Conservation (phyloP, 2,797 vertebrate species). For the Danio aesculapii region DNA sequence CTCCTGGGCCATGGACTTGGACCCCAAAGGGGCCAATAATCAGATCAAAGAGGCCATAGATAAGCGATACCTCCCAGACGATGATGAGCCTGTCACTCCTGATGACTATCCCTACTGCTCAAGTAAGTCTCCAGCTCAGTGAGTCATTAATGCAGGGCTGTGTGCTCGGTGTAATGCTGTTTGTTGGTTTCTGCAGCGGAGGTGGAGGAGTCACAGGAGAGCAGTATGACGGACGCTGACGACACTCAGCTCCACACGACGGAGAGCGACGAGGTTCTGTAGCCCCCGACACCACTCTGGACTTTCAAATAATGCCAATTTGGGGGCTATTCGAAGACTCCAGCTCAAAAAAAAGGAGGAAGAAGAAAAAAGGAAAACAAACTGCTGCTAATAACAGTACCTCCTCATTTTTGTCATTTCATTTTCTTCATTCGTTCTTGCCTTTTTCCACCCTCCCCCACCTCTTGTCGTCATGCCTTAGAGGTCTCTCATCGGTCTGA, state of each 20-base stretch:
- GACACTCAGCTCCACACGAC: slow-evolving; percentile 96
- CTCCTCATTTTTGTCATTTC: slow-evolving; percentile 64
- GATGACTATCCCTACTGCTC: slow-evolving; percentile 82
- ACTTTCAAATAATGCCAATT: slow-evolving; percentile 58
- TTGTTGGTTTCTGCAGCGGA: slow-evolving; percentile 76
- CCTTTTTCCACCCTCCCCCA: slow-evolving; percentile 22
- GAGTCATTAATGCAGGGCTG: not conserved
- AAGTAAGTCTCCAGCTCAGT: slow-evolving; percentile 67
- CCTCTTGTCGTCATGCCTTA: slow-evolving; percentile 64
- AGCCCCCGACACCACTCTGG: slow-evolving; percentile 70
- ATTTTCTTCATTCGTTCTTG: slow-evolving; percentile 42
- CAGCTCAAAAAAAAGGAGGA: slow-evolving; percentile 57
- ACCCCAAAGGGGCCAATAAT: slow-evolving; percentile 98
- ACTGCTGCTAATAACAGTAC: slow-evolving; percentile 74
- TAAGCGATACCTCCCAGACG: slow-evolving; percentile 96
- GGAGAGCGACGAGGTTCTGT: slow-evolving; percentile 95
- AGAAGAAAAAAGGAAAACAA: slow-evolving; percentile 64
- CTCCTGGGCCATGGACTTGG: slow-evolving; percentile 99
- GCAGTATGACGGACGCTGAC: slow-evolving; percentile 97
- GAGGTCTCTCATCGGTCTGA: slow-evolving; percentile 53
- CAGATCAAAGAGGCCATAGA: slow-evolving; percentile 99
- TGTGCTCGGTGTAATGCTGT: not conserved
- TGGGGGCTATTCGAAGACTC: slow-evolving; percentile 49
- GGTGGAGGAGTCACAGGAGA: slow-evolving; percentile 92
- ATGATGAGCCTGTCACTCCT: slow-evolving; percentile 89